Conservation (phyloP, 2,113 vertebrate species). For the Amphiprion percula region DNA sequence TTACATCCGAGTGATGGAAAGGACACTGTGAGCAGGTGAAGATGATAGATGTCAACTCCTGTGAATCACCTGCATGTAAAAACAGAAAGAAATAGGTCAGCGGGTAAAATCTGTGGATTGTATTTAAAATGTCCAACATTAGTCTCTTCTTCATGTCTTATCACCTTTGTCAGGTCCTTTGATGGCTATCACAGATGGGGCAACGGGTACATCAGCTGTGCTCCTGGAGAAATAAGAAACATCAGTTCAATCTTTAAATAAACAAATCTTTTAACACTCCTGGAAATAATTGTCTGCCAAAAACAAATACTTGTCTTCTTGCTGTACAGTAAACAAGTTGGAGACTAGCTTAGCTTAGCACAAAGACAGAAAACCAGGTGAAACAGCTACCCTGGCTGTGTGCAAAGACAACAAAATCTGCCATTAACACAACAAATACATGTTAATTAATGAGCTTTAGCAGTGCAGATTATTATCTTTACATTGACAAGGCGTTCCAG, state of each 20-base stretch:
- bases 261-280: background rate
- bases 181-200: conserved; percentile 65
- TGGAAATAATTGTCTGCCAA: background rate
- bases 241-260: background rate
- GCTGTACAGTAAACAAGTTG: no score
- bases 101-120: background rate
- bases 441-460: no score
- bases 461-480: no score
- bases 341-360: no score
- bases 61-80: conserved; percentile 48
- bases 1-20: conserved; percentile 53
- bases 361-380: no score
- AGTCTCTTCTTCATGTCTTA: background rate
- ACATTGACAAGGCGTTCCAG: background rate
- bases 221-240: conserved; percentile 49
- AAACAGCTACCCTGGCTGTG: no score
- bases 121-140: background rate
- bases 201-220: conserved; percentile 5
- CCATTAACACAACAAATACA: no score
- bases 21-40: conserved; percentile 78
- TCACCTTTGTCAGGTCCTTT: conserved; percentile 67
- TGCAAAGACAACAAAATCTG: no score
- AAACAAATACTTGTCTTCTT: background rate
- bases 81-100: background rate
- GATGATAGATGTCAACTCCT: conserved; percentile 69